Percentiles rank a stretch among this genome's conserved stretches.
Conservation (phyloP, 2,888 invertebrate genomes). For the Poecilus cupreus region DNA sequence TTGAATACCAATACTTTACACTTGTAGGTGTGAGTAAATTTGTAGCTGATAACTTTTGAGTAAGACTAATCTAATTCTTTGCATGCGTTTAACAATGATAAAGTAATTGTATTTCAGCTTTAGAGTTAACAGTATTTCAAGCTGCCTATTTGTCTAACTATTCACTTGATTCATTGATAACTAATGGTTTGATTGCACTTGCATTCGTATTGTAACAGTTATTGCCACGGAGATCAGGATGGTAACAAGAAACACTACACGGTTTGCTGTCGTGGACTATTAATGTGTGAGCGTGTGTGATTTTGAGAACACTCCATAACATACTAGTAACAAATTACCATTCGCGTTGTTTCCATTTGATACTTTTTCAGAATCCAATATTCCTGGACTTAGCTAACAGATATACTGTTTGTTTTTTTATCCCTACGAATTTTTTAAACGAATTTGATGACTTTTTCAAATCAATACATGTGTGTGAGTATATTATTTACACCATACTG, state of each 20-base stretch:
- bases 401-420: constrained; percentile 59
- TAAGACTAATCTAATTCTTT: constrained; percentile 28
- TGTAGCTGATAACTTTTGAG: constrained; percentile 58
- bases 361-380: constrained; percentile 57
- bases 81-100: constrained; percentile 44
- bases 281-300: constrained; percentile 17
- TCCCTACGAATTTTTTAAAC: constrained; percentile 61
- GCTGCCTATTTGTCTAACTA: constrained; percentile 27
- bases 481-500: constrained; percentile 63
- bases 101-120: constrained; percentile 56
- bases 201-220: neutral
- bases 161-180: neutral
- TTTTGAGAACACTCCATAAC: constrained; percentile 19
- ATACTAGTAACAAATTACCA: constrained; percentile 5
- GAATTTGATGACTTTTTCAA: constrained; percentile 65
- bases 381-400: constrained; percentile 51
- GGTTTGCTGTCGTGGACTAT: constrained; percentile 18
- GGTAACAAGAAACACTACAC: constrained; percentile 36
- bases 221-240: constrained; percentile 31
- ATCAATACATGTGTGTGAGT: constrained; percentile 85
- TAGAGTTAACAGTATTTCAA: constrained; percentile 18
- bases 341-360: constrained; percentile 45
- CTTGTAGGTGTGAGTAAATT: constrained; percentile 50
- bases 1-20: constrained; percentile 82
- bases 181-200: neutral